phyloP scores from a whole-genome alignment of 2,797 vertebrate species.

The Strix occidentalis region DNA sequence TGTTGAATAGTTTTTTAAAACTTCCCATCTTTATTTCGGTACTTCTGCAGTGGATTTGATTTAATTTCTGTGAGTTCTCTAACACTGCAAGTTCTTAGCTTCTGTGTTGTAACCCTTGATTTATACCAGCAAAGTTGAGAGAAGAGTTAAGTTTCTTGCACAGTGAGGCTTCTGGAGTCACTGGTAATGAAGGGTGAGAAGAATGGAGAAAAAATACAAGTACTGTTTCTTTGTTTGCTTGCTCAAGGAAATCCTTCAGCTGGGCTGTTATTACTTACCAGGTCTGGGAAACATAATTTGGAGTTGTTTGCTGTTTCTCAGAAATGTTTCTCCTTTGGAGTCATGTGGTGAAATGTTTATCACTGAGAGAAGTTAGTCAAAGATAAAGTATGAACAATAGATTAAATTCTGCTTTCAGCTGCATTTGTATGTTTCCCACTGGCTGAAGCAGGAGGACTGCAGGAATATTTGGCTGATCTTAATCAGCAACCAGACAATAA shows the following conservation, averaged over 20 bases:
- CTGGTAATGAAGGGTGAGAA: constrained; percentile 18
- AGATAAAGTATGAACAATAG: constrained; percentile 65
- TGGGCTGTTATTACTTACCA: constrained; percentile 27
- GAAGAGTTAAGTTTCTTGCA: constrained; percentile 5
- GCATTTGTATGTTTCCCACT: constrained; percentile 45
- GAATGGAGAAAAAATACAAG: constrained; percentile 35
- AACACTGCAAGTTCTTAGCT: not conserved
- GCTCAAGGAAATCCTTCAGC: constrained; percentile 56
- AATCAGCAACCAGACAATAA: constrained; percentile 40
- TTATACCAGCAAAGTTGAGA: constrained; percentile 14
- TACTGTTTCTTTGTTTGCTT: constrained; percentile 37
- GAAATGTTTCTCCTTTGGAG: constrained; percentile 59
- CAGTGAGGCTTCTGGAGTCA: not conserved
- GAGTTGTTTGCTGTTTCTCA: constrained; percentile 46
- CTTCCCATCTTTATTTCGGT: not conserved
- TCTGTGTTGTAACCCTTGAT: constrained; percentile 22
- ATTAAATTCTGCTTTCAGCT: constrained; percentile 61
- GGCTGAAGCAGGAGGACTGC: constrained; percentile 10
- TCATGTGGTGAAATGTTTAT: constrained; percentile 60
- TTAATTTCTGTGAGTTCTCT: not conserved
- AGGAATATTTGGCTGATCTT: constrained; percentile 30
- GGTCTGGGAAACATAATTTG: constrained; percentile 59
- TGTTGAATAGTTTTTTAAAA: not conserved
- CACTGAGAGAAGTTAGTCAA: constrained; percentile 47
- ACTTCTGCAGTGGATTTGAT: not conserved